These are phyloP conservation scores for Pimpla rufipes DNA, from an alignment of 2,888 invertebrate genomes.

Conservation along the genomic window DNA sequence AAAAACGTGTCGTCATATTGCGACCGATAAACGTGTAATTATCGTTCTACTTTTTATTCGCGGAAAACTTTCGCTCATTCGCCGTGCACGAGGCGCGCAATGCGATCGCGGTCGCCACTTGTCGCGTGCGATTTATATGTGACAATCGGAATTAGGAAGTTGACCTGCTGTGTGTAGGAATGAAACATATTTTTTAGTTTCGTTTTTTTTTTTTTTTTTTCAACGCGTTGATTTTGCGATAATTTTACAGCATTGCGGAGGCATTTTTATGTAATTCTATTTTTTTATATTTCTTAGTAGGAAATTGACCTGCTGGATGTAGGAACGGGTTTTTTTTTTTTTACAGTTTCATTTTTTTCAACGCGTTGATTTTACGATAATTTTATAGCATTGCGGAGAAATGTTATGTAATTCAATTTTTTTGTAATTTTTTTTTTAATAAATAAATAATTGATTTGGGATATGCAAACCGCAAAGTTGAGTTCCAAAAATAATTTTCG, in stretches of 20 bases:
- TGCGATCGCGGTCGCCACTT: background rate
- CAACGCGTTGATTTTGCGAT: background rate
- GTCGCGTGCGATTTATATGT: background rate
- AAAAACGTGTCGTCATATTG: background rate
- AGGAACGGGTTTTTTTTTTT: no score
- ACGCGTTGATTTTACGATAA: no score
- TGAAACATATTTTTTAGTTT: slow-evolving; percentile 7
- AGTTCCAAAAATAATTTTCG: background rate
- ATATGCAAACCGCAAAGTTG: background rate
- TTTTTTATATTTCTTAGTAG: no score
- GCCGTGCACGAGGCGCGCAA: background rate
- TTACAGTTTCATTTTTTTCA: no score
- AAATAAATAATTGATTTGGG: background rate
- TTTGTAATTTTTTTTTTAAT: no score
- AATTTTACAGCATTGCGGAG: background rate
- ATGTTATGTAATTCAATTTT: no score
- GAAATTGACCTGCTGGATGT: no score
- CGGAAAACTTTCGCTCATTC: slow-evolving; percentile 7
- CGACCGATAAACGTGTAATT: background rate
- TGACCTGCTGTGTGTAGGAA: background rate
- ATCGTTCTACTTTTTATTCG: background rate
- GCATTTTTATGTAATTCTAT: background rate
- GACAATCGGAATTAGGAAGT: background rate
- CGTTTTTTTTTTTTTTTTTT: background rate
- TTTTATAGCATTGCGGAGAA: no score